These are phyloP conservation scores for Oryzias curvinotus DNA, from an alignment of 2,113 vertebrate genomes.

Conservation along the genomic window DNA sequence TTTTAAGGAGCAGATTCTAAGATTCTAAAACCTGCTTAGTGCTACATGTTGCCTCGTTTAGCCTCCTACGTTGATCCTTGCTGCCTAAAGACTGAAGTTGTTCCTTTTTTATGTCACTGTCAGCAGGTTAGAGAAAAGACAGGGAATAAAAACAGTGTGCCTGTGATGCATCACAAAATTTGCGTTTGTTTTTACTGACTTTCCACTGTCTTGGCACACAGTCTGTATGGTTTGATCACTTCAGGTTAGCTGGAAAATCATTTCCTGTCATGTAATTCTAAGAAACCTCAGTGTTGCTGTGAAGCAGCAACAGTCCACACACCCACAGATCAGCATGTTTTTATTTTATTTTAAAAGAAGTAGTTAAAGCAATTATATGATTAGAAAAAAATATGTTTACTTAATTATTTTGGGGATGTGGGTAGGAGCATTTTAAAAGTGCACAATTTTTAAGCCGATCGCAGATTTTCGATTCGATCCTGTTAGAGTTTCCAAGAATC, in stretches of 20 bases:
- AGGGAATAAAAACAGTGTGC: constrained; percentile 5
- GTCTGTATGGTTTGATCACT: constrained; percentile 4
- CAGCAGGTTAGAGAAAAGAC: constrained; percentile 20
- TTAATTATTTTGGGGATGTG: too few relatives aligned
- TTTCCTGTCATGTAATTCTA: too few relatives aligned
- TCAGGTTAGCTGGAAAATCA: background rate
- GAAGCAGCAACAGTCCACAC: background rate
- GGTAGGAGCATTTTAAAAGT: too few relatives aligned
- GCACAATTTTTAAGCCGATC: too few relatives aligned
- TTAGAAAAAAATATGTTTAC: too few relatives aligned
- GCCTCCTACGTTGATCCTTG: constrained; percentile 15
- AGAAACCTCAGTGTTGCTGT: too few relatives aligned
- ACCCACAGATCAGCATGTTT: background rate
- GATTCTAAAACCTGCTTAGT: background rate
- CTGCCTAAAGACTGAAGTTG: constrained; percentile 2
- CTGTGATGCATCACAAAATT: constrained; percentile 14
- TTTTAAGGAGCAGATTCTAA: too few relatives aligned
- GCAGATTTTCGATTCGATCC: constrained; percentile 1
- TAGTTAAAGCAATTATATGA: too few relatives aligned
- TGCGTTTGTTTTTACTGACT: background rate
- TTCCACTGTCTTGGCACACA: constrained; percentile 2
- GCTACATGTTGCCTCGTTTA: constrained; percentile 21
- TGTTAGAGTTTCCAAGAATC: constrained; percentile 25
- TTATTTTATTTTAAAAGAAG: too few relatives aligned
- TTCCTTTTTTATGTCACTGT: constrained; percentile 25